Evolutionary conservation across 1,140 invertebrate species (phyloP).

Genomic region (Apolygus lucorum): DNA sequence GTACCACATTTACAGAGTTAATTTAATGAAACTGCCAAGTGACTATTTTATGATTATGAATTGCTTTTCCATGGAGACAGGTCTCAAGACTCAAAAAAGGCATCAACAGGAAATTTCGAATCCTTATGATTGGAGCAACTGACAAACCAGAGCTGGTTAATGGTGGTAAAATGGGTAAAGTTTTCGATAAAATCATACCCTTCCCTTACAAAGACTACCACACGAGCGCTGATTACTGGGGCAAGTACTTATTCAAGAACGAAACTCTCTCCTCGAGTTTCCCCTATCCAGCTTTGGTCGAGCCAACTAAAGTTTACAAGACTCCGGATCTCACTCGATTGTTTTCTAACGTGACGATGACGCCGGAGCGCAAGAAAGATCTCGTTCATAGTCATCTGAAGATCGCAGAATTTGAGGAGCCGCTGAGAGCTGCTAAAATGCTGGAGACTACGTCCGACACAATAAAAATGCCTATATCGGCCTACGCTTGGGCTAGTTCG

Average conservation of each 20-base stretch:
- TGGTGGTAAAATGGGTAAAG: background rate
- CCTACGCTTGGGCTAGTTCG: background rate
- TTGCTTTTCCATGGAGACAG: no score
- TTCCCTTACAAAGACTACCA: conserved; percentile 3
- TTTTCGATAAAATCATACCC: background rate
- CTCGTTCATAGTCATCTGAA: background rate
- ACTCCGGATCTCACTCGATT: background rate
- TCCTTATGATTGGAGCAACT: background rate
- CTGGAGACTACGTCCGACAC: background rate
- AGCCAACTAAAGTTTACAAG: background rate
- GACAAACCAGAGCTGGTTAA: conserved; percentile 2
- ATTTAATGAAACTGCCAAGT: no score
- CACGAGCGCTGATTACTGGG: conserved; percentile 3
- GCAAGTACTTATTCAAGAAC: background rate
- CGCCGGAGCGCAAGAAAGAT: background rate
- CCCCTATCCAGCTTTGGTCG: background rate
- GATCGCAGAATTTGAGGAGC: background rate
- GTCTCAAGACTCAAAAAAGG: background rate
- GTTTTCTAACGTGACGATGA: background rate
- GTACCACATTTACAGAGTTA: no score
- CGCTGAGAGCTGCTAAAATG: background rate
- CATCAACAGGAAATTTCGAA: background rate
- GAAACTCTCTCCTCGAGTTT: background rate
- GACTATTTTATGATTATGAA: no score
- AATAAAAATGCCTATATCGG: background rate